These are phyloP conservation scores for Bibio marci DNA, from an alignment of 2,888 invertebrate species.

Conservation along the genomic window DNA sequence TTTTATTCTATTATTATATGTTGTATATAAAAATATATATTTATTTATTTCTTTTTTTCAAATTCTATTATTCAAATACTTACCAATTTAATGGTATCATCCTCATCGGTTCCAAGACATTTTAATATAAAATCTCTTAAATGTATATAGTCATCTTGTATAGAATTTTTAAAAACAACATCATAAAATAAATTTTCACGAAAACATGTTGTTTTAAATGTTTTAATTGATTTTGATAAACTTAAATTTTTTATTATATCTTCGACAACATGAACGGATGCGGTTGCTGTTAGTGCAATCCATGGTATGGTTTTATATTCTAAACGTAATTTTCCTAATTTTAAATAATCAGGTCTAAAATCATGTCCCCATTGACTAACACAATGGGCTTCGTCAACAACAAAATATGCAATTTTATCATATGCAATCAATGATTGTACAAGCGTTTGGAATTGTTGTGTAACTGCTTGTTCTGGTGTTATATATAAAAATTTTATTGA, in stretches of 20 bases:
- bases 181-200: slow-evolving; percentile 90
- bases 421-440: slow-evolving; percentile 51
- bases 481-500: slow-evolving; percentile 77
- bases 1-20: slow-evolving; percentile 25
- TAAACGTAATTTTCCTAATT: slow-evolving; percentile 53
- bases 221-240: slow-evolving; percentile 44
- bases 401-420: slow-evolving; percentile 70
- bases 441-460: slow-evolving; percentile 51
- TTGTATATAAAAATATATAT: not conserved
- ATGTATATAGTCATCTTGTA: slow-evolving; percentile 67
- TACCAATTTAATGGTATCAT: slow-evolving; percentile 32
- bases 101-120: slow-evolving; percentile 33
- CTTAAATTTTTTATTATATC: slow-evolving; percentile 66
- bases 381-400: slow-evolving; percentile 96
- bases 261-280: slow-evolving; percentile 57
- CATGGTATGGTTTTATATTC: slow-evolving; percentile 55
- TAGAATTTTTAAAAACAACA: slow-evolving; percentile 70
- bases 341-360: slow-evolving; percentile 87
- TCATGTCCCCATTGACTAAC: slow-evolving; percentile 99
- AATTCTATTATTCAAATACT: slow-evolving; percentile 15
- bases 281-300: slow-evolving; percentile 93
- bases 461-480: slow-evolving; percentile 91
- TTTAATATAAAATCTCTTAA: slow-evolving; percentile 54
- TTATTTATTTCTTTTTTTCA: too few relatives aligned
- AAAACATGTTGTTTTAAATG: slow-evolving; percentile 77